These are phyloP conservation scores for Mobula hypostoma DNA, from an alignment of 2,113 vertebrate genomes.

Conservation along the genomic window DNA sequence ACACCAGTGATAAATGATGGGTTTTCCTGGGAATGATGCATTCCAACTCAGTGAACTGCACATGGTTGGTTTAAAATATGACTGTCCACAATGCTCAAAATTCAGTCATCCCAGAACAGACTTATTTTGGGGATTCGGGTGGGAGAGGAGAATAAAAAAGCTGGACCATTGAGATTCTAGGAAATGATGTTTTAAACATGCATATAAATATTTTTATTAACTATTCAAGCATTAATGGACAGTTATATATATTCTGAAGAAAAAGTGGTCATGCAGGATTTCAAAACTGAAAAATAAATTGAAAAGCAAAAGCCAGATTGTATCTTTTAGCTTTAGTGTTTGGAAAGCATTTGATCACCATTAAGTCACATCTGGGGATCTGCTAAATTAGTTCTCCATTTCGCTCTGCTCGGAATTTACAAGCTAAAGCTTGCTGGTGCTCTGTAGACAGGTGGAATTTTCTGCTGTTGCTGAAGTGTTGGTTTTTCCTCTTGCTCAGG, in stretches of 20 bases:
- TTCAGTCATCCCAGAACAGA: not conserved
- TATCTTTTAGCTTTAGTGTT: not conserved
- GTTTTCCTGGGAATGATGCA: not conserved
- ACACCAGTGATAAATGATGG: not conserved
- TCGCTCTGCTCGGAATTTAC: not conserved
- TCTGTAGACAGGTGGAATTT: not conserved
- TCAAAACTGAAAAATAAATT: too few species aligned
- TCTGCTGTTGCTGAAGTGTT: not conserved
- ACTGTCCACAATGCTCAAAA: not conserved
- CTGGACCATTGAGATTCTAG: too few species aligned
- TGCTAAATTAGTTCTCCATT: not conserved
- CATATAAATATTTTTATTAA: not conserved
- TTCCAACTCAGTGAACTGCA: not conserved
- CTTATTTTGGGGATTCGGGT: not conserved
- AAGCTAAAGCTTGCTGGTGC: not conserved
- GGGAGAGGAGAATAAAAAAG: too few species aligned
- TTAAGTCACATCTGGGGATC: not conserved
- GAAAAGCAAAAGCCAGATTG: not conserved
- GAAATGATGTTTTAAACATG: too few species aligned
- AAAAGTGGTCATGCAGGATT: too few species aligned
- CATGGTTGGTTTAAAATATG: not conserved
- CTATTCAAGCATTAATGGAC: not conserved
- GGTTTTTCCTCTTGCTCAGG: constrained; percentile 55
- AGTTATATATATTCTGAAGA: not conserved
- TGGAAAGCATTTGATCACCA: not conserved